Conservation (phyloP, 1,140 invertebrate genomes). For the Plodia interpunctella region DNA sequence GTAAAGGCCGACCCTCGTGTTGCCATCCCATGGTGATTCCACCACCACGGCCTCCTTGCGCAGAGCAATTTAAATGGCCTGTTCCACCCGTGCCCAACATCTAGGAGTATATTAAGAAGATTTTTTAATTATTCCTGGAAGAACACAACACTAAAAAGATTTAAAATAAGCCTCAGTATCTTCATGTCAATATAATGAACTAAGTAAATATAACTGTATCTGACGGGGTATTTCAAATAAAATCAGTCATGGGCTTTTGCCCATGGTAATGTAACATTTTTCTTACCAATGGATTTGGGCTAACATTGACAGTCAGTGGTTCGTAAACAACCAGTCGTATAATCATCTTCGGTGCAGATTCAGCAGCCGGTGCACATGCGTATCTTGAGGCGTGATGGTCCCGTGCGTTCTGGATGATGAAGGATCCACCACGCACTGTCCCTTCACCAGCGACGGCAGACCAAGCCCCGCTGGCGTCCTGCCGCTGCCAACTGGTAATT, state of each 20-base stretch:
- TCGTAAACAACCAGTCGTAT: slow-evolving; percentile 55
- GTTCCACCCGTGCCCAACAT: slow-evolving; percentile 62
- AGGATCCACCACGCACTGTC: slow-evolving; percentile 43
- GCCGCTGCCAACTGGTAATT: slow-evolving; percentile 62
- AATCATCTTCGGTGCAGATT: slow-evolving; percentile 43
- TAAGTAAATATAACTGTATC: no score
- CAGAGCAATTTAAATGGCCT: slow-evolving; percentile 60
- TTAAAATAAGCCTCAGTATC: no score
- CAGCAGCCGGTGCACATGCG: slow-evolving; percentile 48
- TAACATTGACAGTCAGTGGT: slow-evolving; percentile 46
- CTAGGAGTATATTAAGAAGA: slow-evolving; percentile 22
- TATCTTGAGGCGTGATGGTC: slow-evolving; percentile 51
- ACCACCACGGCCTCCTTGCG: slow-evolving; percentile 53
- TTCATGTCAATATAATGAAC: no score
- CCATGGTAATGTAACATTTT: no score
- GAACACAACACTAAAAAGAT: no score
- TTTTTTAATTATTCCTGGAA: no score
- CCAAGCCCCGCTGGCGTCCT: slow-evolving; percentile 56
- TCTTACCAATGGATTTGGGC: slow-evolving; percentile 63
- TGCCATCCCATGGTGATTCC: slow-evolving; percentile 63
- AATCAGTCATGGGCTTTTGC: no score
- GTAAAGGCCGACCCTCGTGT: slow-evolving; percentile 60
- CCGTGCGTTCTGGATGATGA: slow-evolving; percentile 45
- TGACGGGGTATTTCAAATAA: no score
- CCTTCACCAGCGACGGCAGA: slow-evolving; percentile 45